Percentiles rank a stretch among this genome's conserved stretches.
These are phyloP conservation scores for Anniella stebbinsi DNA, from an alignment of 2,797 vertebrate species.

Conservation along the genomic window DNA sequence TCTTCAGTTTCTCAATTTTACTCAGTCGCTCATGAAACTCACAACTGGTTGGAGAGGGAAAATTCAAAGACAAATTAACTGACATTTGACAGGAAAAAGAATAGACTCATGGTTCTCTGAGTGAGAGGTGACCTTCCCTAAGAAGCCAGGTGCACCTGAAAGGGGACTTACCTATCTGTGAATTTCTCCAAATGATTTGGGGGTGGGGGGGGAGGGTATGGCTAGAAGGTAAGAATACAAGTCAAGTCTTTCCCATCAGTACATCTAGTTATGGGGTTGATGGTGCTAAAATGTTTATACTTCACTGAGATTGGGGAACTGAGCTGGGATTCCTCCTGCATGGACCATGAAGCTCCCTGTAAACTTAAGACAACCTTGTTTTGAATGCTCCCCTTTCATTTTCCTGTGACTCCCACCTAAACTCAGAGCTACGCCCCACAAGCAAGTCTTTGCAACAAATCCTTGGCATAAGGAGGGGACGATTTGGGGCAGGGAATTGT, in stretches of 20 bases:
- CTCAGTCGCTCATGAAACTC: constrained; percentile 87
- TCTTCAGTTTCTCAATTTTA: constrained; percentile 89
- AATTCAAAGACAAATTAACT: constrained; percentile 30
- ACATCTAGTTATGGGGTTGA: not conserved
- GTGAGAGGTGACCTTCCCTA: not conserved
- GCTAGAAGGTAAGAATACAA: not conserved
- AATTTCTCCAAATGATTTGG: too few relatives aligned
- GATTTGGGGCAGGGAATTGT: not conserved
- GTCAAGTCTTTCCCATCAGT: not conserved
- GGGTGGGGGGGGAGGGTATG: not conserved
- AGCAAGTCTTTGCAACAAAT: not conserved
- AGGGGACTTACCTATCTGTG: too few relatives aligned
- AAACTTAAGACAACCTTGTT: not conserved
- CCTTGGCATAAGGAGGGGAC: not conserved
- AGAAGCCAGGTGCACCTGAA: not conserved
- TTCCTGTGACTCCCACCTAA: not conserved
- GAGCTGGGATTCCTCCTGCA: not conserved
- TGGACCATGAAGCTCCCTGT: not conserved
- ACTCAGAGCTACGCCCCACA: not conserved
- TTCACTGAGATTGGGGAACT: not conserved
- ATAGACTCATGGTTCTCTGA: not conserved
- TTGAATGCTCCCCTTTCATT: not conserved
- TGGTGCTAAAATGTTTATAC: not conserved
- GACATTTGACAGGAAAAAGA: constrained; percentile 2
- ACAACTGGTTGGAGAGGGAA: constrained; percentile 75